Evolutionary conservation across 2,113 vertebrate genomes (phyloP).

Genomic region (Phylloscopus whistleri): DNA sequence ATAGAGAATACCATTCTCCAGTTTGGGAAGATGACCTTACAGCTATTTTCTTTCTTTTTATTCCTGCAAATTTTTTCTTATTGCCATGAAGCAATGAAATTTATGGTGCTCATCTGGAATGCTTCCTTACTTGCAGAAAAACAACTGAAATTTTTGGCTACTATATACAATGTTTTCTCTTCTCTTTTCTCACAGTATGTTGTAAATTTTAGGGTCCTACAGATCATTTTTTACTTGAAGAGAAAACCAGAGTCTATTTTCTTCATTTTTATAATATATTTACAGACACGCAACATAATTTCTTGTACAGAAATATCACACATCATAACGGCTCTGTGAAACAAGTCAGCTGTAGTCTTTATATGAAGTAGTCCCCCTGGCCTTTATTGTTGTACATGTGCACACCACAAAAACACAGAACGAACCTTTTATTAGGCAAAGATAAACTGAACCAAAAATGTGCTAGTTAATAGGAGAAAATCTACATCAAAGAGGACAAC

Average conservation of each 20-base stretch:
- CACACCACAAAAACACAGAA: not conserved
- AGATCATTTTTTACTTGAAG: not conserved
- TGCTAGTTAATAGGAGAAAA: not conserved
- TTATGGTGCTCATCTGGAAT: not conserved
- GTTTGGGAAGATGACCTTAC: not conserved
- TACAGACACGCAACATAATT: not conserved
- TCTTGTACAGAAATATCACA: not conserved
- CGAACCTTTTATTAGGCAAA: not conserved
- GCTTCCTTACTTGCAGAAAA: not conserved
- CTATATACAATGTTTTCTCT: not conserved
- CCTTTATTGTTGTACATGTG: not conserved
- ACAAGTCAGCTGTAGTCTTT: not conserved
- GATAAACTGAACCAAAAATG: not conserved
- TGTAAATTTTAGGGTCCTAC: not conserved
- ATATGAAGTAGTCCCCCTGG: not conserved
- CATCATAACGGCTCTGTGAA: not conserved
- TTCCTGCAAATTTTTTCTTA: not conserved
- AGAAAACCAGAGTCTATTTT: not conserved
- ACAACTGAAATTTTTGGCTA: not conserved
- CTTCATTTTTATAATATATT: not conserved
- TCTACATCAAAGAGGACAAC: not conserved
- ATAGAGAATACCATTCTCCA: not conserved
- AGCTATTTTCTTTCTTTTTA: not conserved
- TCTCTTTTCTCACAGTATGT: not conserved
- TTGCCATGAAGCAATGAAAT: not conserved